Evolutionary conservation across 2,797 vertebrate species (phyloP), one percentile per base, ranked within the genome.

Genomic region (Lepilemur septentrionalis): DNA sequence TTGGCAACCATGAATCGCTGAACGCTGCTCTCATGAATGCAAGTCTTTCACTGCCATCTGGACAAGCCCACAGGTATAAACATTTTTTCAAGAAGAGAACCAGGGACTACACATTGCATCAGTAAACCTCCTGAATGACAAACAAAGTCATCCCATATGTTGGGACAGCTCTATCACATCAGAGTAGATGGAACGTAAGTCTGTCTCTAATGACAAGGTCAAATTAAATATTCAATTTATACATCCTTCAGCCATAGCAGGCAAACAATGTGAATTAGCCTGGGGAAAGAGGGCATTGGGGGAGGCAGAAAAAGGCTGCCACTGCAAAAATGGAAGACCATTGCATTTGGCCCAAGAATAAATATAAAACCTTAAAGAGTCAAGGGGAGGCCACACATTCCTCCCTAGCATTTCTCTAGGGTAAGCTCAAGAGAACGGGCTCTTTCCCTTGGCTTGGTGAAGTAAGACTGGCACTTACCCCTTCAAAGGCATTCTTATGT

Each of bases 21-120:
- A 98, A 98, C 96, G 95, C 98, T 98, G 96, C 97, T 98, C 98
- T 98, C 97, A 99, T 99, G 99, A 99, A 99, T 99, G 98, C 97
- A 94, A 97, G 98, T 97, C 98, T 99, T 99, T 99, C 99, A 99
- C 98, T 96, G 95, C 98, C 98, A 98, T 98, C 97, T 98, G 98
- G 91, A 73, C 95, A 97, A 98, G 98, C 98, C 98, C 98, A 98
- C 99, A 99, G 99, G 98, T 98, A 98, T 98, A 98, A 98, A 98
- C 98, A 98, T 98, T 95, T 93, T 95, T 98, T 98, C 98, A 96
- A 98, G 97, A 98, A 98, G 98, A 98, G 96, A 96, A 97, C 96
- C 93, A 72, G 95, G 97, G 97, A 98, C 98, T 98, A 98, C 95
- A 98, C 95, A 97, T 97, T 98, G 95, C 97, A 98, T 98, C 97